Percentiles rank a stretch among this genome's conserved stretches.
Conservation (phyloP, 1,140 invertebrate species). For the Drosophila lacteicornis region DNA sequence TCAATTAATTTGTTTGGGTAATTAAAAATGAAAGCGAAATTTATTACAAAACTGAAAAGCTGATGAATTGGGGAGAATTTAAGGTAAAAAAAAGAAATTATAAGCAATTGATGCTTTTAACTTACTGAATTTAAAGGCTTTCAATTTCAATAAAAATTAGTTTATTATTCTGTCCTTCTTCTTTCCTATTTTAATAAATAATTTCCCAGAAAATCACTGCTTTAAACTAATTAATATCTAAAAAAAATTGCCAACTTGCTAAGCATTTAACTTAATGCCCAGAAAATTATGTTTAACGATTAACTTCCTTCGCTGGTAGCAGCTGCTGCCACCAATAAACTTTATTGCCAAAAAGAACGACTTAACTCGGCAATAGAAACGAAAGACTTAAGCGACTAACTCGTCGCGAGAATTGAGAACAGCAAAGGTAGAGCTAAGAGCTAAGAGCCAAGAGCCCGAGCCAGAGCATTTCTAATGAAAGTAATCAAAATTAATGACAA, state of each 20-base stretch:
- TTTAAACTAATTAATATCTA: too few relatives aligned
- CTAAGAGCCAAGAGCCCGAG: too few relatives aligned
- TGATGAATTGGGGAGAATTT: neutral
- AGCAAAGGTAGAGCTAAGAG: too few relatives aligned
- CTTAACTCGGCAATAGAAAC: slow-evolving; percentile 15
- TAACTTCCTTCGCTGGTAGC: slow-evolving; percentile 5
- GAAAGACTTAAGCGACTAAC: slow-evolving; percentile 73
- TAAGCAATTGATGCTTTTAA: too few relatives aligned
- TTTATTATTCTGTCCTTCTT: neutral
- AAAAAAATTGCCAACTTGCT: neutral
- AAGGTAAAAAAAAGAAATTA: neutral
- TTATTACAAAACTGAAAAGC: neutral
- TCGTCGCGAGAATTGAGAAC: slow-evolving; percentile 38
- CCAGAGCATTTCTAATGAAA: slow-evolving; percentile 71
- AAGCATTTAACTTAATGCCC: neutral
- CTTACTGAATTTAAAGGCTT: neutral
- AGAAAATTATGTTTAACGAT: slow-evolving; percentile 8
- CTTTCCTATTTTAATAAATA: neutral
- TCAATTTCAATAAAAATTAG: too few relatives aligned
- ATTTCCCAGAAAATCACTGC: neutral
- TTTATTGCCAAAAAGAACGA: slow-evolving; percentile 64
- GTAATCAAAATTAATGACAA: slow-evolving; percentile 80
- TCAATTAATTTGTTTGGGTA: neutral
- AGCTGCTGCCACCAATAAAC: slow-evolving; percentile 33
- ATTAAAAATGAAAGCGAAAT: slow-evolving; percentile 16